Base-by-base conservation (phyloP, 2,888 invertebrate genomes). In the Strigamia transsilvanica region DNA sequence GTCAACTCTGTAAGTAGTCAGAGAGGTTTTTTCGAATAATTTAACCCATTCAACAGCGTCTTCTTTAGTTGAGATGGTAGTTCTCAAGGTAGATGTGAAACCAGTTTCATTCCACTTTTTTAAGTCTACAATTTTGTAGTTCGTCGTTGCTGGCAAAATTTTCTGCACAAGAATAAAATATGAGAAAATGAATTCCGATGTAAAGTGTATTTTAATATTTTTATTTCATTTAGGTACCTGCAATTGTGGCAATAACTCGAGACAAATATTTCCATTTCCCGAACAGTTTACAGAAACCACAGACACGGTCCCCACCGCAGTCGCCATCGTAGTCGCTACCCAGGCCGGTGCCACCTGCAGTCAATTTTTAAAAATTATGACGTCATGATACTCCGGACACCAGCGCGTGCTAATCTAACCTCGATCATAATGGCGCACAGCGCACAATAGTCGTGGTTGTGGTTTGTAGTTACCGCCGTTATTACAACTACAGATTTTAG, bases 41-140 rank as follows among this genome's bases (percentile, higher is more conserved):
- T 61, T 61, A 61, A 61, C 61, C 61, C 61, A 61, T 61, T 61
- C 61, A 18, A 61, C 61, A 61, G 61, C 61, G 6, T 61, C 61
- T 61, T 61, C 61, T 61, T 61, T 61, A 2, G 61, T 61, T 61
- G 61, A 18, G 18, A 61, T 61, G 18, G 2, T 61, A 21, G 61
- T 61, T 61, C 61, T 18, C 18, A 61, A 23, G 10, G 61, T 61
- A 10, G 15, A 61, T 15, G 61, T 23, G 10, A 61, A 61, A 61
- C 61, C 61, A 21, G 61, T 61, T 18, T 61, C 61, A n/a, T 61
- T 61, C 61, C 61, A 61, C 23, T 18, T 61, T 61, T 61, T 61
- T 5, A 61, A 61, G 23, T 61, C 61, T 18, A 61, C 5, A 18
- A 61, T n/a, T 23, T 61, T 61, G 23, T 61, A 61, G n/a, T 23